Percentiles rank a stretch among this genome's conserved stretches.
These are phyloP conservation scores for Pollenia labialis DNA, from an alignment of 2,888 invertebrate genomes.

Conservation along the genomic window DNA sequence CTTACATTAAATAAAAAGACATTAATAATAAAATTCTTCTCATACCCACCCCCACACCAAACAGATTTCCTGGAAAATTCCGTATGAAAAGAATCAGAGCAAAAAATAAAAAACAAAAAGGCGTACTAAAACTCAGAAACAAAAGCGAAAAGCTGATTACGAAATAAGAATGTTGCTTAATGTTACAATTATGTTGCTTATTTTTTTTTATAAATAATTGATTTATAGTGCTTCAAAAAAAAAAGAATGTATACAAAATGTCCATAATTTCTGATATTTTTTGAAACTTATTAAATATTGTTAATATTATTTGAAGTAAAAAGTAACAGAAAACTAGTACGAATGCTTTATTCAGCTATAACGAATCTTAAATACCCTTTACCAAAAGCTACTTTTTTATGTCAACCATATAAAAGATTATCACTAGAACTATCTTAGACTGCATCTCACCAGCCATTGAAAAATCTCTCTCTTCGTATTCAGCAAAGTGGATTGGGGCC, in stretches of 20 bases:
- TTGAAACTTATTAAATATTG: slow-evolving; percentile 30
- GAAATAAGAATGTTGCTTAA: slow-evolving; percentile 8
- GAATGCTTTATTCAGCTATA: too few species aligned
- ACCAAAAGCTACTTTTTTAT: too few species aligned
- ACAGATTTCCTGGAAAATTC: too few species aligned
- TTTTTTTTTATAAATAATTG: slow-evolving; percentile 2
- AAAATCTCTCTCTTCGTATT: too few species aligned
- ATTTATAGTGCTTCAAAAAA: slow-evolving; percentile 22
- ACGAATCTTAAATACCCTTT: too few species aligned
- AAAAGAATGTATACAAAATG: background rate
- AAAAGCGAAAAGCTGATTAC: slow-evolving; percentile 14
- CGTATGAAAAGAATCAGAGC: background rate
- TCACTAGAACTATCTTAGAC: too few species aligned
- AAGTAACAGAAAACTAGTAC: background rate
- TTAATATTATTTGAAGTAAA: background rate
- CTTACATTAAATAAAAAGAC: slow-evolving; percentile 52
- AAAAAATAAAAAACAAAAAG: background rate
- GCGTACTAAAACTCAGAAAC: background rate
- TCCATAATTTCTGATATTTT: slow-evolving; percentile 1
- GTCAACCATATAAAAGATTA: too few species aligned
- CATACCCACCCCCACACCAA: background rate
- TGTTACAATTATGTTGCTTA: background rate
- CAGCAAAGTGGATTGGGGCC: too few species aligned
- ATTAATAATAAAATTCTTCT: slow-evolving; percentile 59
- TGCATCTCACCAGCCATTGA: too few species aligned